Evolutionary conservation across 2,797 vertebrate genomes (phyloP).

Genomic region (Enteromius argenteus): DNA sequence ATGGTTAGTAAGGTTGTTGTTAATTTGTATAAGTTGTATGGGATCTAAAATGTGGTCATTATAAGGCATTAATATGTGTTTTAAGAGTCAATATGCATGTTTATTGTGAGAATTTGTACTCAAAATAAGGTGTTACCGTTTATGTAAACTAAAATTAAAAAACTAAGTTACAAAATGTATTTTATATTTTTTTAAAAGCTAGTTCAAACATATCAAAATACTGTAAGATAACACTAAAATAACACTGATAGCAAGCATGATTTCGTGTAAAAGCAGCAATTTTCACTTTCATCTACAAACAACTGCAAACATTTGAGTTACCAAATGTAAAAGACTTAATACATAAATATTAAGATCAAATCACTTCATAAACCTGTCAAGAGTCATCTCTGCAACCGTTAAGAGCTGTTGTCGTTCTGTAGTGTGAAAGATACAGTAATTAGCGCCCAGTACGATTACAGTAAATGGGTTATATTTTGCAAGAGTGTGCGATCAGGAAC

Average conservation of each 20-base stretch:
- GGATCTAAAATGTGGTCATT: neutral
- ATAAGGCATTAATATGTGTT: neutral
- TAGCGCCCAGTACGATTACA: neutral
- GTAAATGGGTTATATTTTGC: slow-evolving; percentile 4
- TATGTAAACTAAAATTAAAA: no score
- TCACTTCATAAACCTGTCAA: neutral
- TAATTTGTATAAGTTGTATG: no score
- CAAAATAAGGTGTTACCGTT: neutral
- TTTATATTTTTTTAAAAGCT: neutral
- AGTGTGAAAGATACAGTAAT: slow-evolving; percentile 4
- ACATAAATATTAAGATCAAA: neutral
- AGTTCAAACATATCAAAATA: neutral
- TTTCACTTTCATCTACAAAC: neutral
- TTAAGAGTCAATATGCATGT: neutral
- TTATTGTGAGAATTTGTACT: neutral
- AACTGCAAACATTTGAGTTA: neutral
- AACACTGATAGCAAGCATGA: neutral
- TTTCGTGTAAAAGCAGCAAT: neutral
- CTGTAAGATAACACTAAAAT: neutral
- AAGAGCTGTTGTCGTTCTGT: neutral
- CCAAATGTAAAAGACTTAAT: neutral
- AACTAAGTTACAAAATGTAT: no score
- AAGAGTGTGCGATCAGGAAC: neutral
- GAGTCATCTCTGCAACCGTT: neutral
- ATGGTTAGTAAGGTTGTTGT: no score